Conservation (phyloP, 2,888 invertebrate species). For the Hermodice carunculata region DNA sequence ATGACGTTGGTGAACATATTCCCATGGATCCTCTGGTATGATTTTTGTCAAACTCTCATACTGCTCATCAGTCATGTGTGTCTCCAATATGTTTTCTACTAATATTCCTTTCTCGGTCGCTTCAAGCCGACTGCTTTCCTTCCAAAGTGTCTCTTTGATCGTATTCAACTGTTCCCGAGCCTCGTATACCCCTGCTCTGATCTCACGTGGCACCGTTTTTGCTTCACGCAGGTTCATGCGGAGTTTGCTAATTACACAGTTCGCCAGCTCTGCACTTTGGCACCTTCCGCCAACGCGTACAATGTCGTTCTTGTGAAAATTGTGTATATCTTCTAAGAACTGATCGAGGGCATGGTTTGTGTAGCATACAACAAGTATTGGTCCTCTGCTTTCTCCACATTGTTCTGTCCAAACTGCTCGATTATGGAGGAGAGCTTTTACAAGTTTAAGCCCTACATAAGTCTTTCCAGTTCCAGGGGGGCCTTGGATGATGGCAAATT, state of each 20-base stretch:
- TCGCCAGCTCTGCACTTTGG: conserved; percentile 47
- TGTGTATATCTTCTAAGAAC: conserved; percentile 65
- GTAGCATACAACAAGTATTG: conserved; percentile 66
- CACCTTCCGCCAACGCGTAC: conserved; percentile 60
- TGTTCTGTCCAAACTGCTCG: conserved; percentile 58
- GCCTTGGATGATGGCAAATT: no score
- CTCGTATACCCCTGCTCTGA: neutral
- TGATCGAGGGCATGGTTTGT: conserved; percentile 69
- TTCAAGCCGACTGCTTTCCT: neutral
- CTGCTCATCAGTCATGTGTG: no score
- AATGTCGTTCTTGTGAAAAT: conserved; percentile 50
- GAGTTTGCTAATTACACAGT: conserved; percentile 32
- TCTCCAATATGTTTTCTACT: no score
- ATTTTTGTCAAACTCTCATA: no score
- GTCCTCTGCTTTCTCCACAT: no score
- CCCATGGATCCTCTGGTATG: no score
- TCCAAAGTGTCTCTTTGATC: neutral
- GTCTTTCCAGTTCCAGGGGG: no score
- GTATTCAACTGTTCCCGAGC: neutral
- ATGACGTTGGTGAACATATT: no score
- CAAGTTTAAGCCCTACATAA: conserved; percentile 82
- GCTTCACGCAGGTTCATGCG: neutral
- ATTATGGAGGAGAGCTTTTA: conserved; percentile 76
- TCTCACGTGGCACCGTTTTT: no score
- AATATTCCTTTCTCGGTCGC: neutral